Conservation (phyloP, 2,797 vertebrate species). For the Dromococcyx pavoninus region DNA sequence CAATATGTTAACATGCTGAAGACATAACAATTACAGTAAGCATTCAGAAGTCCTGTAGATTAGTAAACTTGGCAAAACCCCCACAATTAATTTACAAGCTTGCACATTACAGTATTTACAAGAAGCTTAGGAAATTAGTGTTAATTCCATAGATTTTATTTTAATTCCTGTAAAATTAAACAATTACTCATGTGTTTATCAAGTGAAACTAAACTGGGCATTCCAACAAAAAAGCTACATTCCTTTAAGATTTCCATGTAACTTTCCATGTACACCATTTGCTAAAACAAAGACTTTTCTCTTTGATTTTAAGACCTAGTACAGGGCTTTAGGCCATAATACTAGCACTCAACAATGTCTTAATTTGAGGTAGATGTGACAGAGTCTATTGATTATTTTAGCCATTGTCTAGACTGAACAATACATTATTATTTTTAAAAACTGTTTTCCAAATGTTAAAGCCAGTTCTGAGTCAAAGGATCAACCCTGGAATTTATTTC, state of each 20-base stretch:
- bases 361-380: neutral
- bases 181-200: slow-evolving; percentile 27
- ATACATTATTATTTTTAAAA: neutral
- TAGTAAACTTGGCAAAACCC: no score
- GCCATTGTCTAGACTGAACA: neutral
- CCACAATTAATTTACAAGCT: slow-evolving; percentile 12
- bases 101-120: neutral
- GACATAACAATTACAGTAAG: neutral
- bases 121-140: slow-evolving; percentile 19
- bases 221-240: neutral
- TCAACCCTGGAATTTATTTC: neutral
- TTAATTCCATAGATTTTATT: slow-evolving; percentile 13
- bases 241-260: slow-evolving; percentile 7
- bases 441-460: neutral
- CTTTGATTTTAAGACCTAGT: neutral
- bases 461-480: neutral
- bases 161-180: slow-evolving; percentile 29
- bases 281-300: neutral
- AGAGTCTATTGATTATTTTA: neutral
- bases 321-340: neutral
- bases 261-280: neutral
- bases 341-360: neutral
- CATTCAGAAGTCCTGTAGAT: neutral
- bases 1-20: neutral
- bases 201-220: neutral